phyloP scores from a whole-genome alignment of 2,113 vertebrate species.

The Scytalopus superciliaris region DNA sequence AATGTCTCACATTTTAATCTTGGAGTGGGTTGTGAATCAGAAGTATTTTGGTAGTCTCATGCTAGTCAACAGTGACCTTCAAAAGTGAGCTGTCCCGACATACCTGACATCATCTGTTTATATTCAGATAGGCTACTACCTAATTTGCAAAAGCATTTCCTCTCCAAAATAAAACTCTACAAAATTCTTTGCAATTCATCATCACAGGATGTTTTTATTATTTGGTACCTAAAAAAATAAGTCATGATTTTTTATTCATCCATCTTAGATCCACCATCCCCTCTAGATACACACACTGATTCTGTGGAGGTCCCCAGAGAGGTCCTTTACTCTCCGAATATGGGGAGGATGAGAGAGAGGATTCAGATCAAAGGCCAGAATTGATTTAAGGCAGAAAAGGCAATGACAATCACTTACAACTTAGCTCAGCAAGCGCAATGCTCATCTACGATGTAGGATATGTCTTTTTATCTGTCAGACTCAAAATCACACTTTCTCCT shows the following conservation, averaged over 20 bases:
- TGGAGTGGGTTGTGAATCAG: neutral
- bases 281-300: neutral
- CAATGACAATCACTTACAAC: neutral
- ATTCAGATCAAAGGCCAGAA: neutral
- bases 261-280: neutral
- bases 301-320: neutral
- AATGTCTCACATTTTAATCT: neutral
- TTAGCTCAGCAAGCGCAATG: neutral
- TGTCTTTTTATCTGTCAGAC: neutral
- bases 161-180: neutral
- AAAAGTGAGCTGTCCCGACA: neutral
- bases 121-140: neutral
- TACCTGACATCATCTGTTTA: neutral
- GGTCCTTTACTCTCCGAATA: neutral
- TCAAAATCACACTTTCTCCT: neutral
- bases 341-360: neutral
- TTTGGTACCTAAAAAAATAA: neutral
- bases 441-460: accelerated
- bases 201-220: neutral
- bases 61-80: neutral
- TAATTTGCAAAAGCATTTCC: neutral
- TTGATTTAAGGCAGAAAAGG: neutral
- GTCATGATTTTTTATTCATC: neutral
- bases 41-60: neutral
- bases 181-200: neutral